These are phyloP conservation scores for Tinea trinotella DNA, from an alignment of 2,888 invertebrate species.

Conservation along the genomic window DNA sequence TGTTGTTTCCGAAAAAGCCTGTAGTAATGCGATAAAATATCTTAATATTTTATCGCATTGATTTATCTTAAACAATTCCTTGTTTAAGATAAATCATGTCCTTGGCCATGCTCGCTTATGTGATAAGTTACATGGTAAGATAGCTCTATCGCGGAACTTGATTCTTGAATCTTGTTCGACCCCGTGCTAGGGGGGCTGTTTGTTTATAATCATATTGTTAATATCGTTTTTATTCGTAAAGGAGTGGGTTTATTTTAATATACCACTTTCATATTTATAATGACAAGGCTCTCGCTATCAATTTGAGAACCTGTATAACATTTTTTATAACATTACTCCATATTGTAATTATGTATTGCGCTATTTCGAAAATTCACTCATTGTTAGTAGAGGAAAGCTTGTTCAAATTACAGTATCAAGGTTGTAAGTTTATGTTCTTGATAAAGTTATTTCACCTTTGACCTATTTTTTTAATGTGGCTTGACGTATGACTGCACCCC, in stretches of 20 bases:
- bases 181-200: too few relatives aligned
- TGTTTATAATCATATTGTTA: slow-evolving; percentile 3
- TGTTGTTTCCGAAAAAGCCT: too few relatives aligned
- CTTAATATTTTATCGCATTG: too few relatives aligned
- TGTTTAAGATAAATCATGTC: too few relatives aligned
- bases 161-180: too few relatives aligned
- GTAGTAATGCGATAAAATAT: too few relatives aligned
- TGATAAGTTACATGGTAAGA: too few relatives aligned
- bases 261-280: slow-evolving; percentile 8
- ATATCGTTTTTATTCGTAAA: neutral
- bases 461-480: too few relatives aligned
- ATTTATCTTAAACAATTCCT: too few relatives aligned
- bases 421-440: neutral
- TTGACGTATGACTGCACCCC: too few relatives aligned
- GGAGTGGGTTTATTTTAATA: neutral
- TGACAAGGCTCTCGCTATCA: slow-evolving; percentile 15
- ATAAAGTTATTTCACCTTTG: neutral
- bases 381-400: neutral
- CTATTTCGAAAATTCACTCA: slow-evolving; percentile 7
- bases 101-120: too few relatives aligned
- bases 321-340: slow-evolving; percentile 8
- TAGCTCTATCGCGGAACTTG: too few relatives aligned
- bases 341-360: neutral
- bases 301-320: slow-evolving; percentile 2
- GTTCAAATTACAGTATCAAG: neutral